phyloP scores from a whole-genome alignment of 2,888 invertebrate genomes.

The Charanyca ferruginea region DNA sequence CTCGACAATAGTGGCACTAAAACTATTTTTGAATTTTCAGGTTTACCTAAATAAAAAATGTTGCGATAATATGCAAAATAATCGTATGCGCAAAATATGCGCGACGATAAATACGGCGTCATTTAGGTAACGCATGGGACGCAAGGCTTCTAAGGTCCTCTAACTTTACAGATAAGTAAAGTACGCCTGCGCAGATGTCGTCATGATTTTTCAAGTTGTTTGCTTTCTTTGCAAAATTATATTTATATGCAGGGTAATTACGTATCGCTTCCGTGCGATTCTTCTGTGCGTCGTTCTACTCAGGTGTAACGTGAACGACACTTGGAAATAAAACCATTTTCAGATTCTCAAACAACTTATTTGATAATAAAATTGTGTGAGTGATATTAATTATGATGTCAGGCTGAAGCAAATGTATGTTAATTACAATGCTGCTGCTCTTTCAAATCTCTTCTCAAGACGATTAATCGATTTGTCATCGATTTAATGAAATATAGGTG shows the following conservation, averaged over 20 bases:
- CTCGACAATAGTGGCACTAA: conserved; percentile 76
- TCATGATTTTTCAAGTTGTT: too few relatives aligned
- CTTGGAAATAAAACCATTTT: not conserved
- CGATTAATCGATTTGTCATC: conserved; percentile 5
- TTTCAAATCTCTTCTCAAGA: not conserved
- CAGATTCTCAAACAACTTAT: not conserved
- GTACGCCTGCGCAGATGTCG: too few relatives aligned
- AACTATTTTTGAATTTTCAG: conserved; percentile 79
- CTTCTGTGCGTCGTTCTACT: too few relatives aligned
- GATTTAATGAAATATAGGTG: not conserved
- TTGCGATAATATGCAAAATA: not conserved
- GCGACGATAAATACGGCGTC: not conserved
- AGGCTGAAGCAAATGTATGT: conserved; percentile 7
- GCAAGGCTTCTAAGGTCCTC: too few relatives aligned
- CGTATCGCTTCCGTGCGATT: too few relatives aligned
- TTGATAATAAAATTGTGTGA: not conserved
- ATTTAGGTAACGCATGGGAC: too few relatives aligned
- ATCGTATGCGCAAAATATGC: conserved; percentile 6
- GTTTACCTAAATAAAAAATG: conserved; percentile 32
- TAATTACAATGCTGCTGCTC: not conserved
- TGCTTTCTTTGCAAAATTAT: too few relatives aligned
- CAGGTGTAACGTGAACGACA: too few relatives aligned
- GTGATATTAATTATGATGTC: not conserved
- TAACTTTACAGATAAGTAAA: too few relatives aligned
- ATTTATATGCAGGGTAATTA: too few relatives aligned